Evolutionary conservation across 2,113 vertebrate genomes (phyloP).

Genomic region (Cyphomyrus plagiostoma): DNA sequence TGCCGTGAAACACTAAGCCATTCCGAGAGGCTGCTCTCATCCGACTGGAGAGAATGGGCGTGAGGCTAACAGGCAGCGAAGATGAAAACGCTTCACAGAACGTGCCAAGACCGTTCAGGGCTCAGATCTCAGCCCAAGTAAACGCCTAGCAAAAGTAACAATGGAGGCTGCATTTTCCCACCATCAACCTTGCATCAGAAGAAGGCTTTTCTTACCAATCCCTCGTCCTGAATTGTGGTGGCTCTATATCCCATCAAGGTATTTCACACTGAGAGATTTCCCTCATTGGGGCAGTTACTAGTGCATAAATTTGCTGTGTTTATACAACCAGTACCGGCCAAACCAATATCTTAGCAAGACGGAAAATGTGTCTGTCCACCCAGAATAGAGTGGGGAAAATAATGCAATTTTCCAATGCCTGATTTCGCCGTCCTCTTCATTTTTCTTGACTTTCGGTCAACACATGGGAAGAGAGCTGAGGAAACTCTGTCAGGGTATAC

Average conservation of each 20-base stretch:
- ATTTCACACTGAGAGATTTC: background rate
- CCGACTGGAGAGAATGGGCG: background rate
- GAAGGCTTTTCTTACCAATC: background rate
- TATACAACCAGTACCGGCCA: background rate
- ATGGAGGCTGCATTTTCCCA: background rate
- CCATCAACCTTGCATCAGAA: background rate
- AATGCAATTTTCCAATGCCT: slow-evolving; percentile 29
- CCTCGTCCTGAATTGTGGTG: background rate
- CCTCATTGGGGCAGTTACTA: background rate
- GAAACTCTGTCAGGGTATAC: slow-evolving; percentile 24
- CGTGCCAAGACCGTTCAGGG: background rate
- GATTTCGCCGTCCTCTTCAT: slow-evolving; percentile 22
- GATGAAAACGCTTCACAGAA: background rate
- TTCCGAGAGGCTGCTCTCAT: background rate
- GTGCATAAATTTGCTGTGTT: background rate
- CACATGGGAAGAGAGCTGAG: slow-evolving; percentile 21
- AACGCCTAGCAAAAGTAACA: background rate
- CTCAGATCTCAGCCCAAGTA: background rate
- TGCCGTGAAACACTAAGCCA: background rate
- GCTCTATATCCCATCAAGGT: background rate
- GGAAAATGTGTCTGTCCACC: background rate
- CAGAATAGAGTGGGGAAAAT: slow-evolving; percentile 10
- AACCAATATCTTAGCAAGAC: background rate
- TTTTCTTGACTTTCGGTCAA: slow-evolving; percentile 16
- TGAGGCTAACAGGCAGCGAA: background rate